A percentile compares a stretch with the other conserved stretches of the same genome.
phyloP scores from a whole-genome alignment of 2,888 invertebrate species.

The Lasioglossum figueresi region DNA sequence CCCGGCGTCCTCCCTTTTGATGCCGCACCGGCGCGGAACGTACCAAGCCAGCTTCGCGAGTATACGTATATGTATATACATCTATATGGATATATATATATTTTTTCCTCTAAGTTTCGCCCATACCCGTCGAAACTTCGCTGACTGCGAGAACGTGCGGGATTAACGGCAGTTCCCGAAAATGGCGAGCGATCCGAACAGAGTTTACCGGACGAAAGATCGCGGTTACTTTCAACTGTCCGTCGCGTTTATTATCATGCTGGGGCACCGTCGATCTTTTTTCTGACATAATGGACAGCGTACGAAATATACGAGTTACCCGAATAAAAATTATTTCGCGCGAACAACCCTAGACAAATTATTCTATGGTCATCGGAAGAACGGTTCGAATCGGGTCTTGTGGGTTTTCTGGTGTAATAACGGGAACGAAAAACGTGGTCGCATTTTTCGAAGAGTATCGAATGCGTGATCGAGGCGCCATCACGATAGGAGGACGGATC shows the following conservation, averaged over 20 bases:
- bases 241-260: background rate
- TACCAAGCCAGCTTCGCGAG: conserved; percentile 29
- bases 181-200: conserved; percentile 5
- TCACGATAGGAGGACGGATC: conserved; percentile 45
- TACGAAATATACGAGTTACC: background rate
- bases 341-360: background rate
- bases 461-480: background rate
- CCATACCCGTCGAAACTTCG: background rate
- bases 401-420: background rate
- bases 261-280: background rate
- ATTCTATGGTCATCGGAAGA: background rate
- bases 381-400: background rate
- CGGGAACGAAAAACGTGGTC: background rate
- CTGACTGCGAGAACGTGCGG: conserved; percentile 29
- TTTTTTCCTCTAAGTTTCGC: conserved; percentile 46
- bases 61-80: background rate
- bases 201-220: conserved; percentile 9
- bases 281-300: background rate
- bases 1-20: conserved; percentile 48
- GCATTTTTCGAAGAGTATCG: background rate
- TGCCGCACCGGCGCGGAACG: conserved; percentile 21
- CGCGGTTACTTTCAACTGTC: background rate
- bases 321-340: background rate
- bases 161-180: conserved; percentile 11
- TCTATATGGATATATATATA: background rate